phyloP scores from a whole-genome alignment of 2,888 invertebrate species.

The Pristionchus japonicus region DNA sequence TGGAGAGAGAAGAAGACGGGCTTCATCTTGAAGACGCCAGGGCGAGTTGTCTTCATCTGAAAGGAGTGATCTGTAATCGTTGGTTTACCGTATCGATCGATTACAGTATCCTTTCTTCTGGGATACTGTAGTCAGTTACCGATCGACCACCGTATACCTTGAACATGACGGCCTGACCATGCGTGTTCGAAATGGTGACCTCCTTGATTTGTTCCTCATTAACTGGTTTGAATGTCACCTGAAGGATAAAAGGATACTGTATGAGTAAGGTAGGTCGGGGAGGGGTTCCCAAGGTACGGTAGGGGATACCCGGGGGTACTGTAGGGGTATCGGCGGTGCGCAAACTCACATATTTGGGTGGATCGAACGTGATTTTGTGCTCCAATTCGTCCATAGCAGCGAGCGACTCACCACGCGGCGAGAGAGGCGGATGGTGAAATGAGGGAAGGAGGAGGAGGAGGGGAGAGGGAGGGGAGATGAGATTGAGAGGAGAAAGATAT shows the following conservation, averaged over 20 bases:
- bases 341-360: slow-evolving; percentile 33
- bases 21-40: slow-evolving; percentile 38
- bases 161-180: slow-evolving; percentile 18
- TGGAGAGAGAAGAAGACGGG: slow-evolving; percentile 32
- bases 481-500: background rate
- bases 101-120: background rate
- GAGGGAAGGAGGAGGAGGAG: background rate
- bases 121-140: background rate
- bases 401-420: background rate
- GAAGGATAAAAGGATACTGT: background rate
- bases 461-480: background rate
- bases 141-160: background rate
- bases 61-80: too few species aligned
- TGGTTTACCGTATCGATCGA: background rate
- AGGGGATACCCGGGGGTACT: too few species aligned
- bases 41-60: slow-evolving; percentile 46
- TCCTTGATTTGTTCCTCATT: slow-evolving; percentile 36
- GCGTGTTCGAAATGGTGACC: background rate
- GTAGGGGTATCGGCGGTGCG: background rate
- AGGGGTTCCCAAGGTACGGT: too few species aligned
- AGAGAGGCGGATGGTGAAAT: background rate
- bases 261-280: background rate
- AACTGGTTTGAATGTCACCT: slow-evolving; percentile 39
- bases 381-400: slow-evolving; percentile 27
- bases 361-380: slow-evolving; percentile 31